These are phyloP conservation scores for Columbina picui DNA, from an alignment of 2,113 vertebrate genomes.

Conservation along the genomic window DNA sequence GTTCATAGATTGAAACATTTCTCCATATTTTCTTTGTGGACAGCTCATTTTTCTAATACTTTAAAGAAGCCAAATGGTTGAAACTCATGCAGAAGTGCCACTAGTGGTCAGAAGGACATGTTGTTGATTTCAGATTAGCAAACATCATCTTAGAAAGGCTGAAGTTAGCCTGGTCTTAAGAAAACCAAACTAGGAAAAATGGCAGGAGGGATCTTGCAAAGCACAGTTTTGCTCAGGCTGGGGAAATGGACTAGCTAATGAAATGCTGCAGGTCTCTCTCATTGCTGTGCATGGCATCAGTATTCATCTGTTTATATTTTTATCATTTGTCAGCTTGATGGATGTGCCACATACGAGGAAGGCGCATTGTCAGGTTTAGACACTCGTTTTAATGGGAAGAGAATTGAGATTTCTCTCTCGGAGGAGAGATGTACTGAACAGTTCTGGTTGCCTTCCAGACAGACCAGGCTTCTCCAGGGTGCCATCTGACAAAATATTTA, in stretches of 20 bases:
- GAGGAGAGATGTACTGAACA: neutral
- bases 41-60: neutral
- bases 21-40: neutral
- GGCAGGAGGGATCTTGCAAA: neutral
- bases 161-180: neutral
- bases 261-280: neutral
- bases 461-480: neutral
- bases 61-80: neutral
- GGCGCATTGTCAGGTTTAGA: neutral
- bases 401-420: neutral
- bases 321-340: neutral
- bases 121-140: slow-evolving; percentile 29
- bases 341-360: neutral
- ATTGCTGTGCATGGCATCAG: neutral
- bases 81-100: neutral
- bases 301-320: neutral
- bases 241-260: neutral
- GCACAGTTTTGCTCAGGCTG: neutral
- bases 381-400: neutral
- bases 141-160: neutral
- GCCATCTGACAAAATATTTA: neutral
- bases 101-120: neutral
- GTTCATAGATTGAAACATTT: neutral
- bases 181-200: neutral
- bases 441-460: neutral